Conservation (phyloP, 1,140 invertebrate genomes). For the Drosophila tani region DNA sequence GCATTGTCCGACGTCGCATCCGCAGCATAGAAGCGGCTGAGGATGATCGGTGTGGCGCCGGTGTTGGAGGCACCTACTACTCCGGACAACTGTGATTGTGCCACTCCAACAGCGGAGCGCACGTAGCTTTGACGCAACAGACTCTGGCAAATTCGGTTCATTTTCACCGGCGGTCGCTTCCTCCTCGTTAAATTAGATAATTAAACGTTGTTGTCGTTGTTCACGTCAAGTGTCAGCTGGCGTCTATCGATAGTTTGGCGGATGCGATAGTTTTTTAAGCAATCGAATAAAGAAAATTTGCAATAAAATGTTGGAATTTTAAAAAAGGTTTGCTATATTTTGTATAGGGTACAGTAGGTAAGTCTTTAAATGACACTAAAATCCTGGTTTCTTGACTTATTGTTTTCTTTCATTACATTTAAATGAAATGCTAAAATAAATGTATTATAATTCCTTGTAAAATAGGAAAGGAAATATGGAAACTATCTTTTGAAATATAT, state of each 20-base stretch:
- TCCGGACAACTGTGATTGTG: not conserved
- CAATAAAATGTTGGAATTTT: not conserved
- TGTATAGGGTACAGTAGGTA: not conserved
- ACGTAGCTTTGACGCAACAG: conserved; percentile 52
- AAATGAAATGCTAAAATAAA: not conserved
- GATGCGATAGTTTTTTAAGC: not conserved
- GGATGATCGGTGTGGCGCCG: not conserved
- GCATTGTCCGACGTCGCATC: conserved; percentile 52
- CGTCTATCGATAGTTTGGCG: conserved; percentile 15
- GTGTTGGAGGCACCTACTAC: conserved; percentile 13
- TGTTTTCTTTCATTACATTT: not conserved
- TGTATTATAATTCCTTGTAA: not conserved
- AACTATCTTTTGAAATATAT: not conserved
- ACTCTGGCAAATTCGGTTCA: conserved; percentile 70
- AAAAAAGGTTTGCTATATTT: not conserved
- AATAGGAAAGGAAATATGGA: not conserved
- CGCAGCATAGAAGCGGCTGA: conserved; percentile 18
- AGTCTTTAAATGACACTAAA: not conserved
- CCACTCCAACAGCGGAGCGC: not conserved
- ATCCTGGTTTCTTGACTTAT: not conserved
- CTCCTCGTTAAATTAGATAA: conserved; percentile 39
- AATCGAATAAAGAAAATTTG: not conserved
- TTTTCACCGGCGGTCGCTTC: conserved; percentile 34
- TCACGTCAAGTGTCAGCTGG: conserved; percentile 10
- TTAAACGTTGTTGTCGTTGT: conserved; percentile 16